phyloP scores from a whole-genome alignment of 2,797 vertebrate species.

The Centropyge bicolor region DNA sequence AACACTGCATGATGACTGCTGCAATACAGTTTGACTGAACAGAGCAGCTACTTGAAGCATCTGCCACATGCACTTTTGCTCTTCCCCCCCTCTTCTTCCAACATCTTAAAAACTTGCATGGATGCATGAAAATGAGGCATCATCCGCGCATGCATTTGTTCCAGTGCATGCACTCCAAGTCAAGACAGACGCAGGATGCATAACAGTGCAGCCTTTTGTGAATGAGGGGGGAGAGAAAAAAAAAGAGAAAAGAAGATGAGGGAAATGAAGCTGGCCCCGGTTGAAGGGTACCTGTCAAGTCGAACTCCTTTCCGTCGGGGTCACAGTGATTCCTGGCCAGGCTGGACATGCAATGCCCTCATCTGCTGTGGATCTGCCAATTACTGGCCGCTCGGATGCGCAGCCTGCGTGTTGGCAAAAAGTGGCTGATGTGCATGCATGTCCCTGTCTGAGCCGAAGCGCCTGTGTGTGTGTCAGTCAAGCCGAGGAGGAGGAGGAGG shows the following conservation, averaged over 20 bases:
- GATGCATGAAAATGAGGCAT: constrained; percentile 64
- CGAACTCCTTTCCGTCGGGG: constrained; percentile 84
- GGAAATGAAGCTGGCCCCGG: constrained; percentile 54
- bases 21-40: constrained; percentile 77
- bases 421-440: constrained; percentile 77
- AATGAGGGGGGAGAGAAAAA: constrained; percentile 49
- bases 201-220: constrained; percentile 65
- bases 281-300: constrained; percentile 84
- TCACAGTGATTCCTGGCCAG: constrained; percentile 82
- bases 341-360: constrained; percentile 82
- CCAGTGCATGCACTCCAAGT: constrained; percentile 79
- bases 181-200: constrained; percentile 74
- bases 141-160: constrained; percentile 72
- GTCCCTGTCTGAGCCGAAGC: constrained; percentile 64
- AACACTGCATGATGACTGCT: constrained; percentile 80
- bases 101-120: constrained; percentile 74
- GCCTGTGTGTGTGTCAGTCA: constrained; percentile 77
- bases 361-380: constrained; percentile 77
- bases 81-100: constrained; percentile 45
- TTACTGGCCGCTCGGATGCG: constrained; percentile 80
- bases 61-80: constrained; percentile 66
- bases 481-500: constrained; percentile 40
- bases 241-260: constrained; percentile 52
- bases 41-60: constrained; percentile 67
- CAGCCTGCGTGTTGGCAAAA: constrained; percentile 76